Evolutionary conservation across 2,888 invertebrate genomes (phyloP).

Genomic region (Tuberolachnus salignus): DNA sequence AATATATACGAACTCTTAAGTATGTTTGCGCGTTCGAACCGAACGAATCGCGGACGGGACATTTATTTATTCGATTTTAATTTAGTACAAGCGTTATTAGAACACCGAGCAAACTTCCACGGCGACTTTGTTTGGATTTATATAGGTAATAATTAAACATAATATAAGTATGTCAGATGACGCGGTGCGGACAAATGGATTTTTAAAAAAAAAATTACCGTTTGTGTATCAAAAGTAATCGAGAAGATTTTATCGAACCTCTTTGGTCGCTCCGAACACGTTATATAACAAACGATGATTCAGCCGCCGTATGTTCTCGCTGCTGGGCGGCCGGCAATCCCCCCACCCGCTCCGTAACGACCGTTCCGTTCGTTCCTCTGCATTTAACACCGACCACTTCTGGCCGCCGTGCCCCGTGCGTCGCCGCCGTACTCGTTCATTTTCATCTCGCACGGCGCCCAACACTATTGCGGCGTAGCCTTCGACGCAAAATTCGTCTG

Average conservation of each 20-base stretch:
- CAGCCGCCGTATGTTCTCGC: background rate
- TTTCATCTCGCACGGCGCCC: conserved; percentile 23
- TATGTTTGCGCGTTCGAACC: too few species aligned
- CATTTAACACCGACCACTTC: background rate
- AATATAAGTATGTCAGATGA: too few species aligned
- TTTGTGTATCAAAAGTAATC: background rate
- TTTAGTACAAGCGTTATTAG: too few species aligned
- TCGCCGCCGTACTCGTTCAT: conserved; percentile 27
- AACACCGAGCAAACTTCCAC: too few species aligned
- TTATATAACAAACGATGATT: conserved; percentile 29
- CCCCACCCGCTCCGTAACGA: conserved; percentile 5
- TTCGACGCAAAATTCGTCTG: background rate
- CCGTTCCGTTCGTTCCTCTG: background rate
- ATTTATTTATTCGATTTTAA: too few species aligned
- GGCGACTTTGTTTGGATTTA: too few species aligned
- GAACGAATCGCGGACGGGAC: too few species aligned
- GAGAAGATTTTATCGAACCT: background rate
- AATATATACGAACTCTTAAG: too few species aligned
- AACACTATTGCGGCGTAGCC: background rate
- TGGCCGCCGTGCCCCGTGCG: background rate
- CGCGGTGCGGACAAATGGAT: too few species aligned
- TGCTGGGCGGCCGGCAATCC: background rate
- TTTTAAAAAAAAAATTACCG: background rate
- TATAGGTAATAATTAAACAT: too few species aligned
- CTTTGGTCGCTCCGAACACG: conserved; percentile 23